Percentiles rank a stretch among this genome's conserved stretches.
These are phyloP conservation scores for Artemia franciscana DNA, from an alignment of 1,140 invertebrate genomes.

Conservation along the genomic window DNA sequence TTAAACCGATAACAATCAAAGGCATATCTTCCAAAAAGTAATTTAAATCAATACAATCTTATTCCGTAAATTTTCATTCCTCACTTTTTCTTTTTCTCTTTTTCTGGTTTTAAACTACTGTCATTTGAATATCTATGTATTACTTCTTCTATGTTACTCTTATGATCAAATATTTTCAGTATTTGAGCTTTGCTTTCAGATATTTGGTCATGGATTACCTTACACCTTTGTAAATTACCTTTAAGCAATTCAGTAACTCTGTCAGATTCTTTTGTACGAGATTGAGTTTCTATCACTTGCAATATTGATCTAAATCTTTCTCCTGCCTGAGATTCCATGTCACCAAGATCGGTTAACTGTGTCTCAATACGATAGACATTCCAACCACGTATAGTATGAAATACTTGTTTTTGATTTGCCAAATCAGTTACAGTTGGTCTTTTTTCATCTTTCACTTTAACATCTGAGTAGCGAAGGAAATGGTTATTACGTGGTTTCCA, in stretches of 20 bases:
- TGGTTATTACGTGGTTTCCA: constrained; percentile 45
- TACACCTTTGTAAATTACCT: constrained; percentile 84
- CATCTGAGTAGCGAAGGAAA: constrained; percentile 64
- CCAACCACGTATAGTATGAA: constrained; percentile 81
- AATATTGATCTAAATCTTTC: constrained; percentile 36
- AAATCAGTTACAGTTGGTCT: constrained; percentile 60
- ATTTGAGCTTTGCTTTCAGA: constrained; percentile 61
- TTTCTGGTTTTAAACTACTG: background rate
- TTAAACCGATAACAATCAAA: too few species aligned
- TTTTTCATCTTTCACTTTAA: constrained; percentile 60
- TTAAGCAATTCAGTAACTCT: constrained; percentile 16
- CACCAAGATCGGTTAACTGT: constrained; percentile 75
- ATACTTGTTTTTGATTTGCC: constrained; percentile 61
- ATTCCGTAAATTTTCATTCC: too few species aligned
- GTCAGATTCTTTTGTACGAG: background rate
- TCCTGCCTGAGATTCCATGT: constrained; percentile 31
- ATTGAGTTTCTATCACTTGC: constrained; percentile 34
- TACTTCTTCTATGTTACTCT: constrained; percentile 62
- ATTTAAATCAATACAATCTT: too few species aligned
- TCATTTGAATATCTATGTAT: constrained; percentile 56
- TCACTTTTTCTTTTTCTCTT: background rate
- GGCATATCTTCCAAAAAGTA: too few species aligned
- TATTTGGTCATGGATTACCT: constrained; percentile 74
- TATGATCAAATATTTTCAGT: constrained; percentile 73
- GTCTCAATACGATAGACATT: constrained; percentile 74